These are phyloP conservation scores for Synanthedon vespiformis DNA, from an alignment of 2,888 invertebrate species.

Conservation along the genomic window DNA sequence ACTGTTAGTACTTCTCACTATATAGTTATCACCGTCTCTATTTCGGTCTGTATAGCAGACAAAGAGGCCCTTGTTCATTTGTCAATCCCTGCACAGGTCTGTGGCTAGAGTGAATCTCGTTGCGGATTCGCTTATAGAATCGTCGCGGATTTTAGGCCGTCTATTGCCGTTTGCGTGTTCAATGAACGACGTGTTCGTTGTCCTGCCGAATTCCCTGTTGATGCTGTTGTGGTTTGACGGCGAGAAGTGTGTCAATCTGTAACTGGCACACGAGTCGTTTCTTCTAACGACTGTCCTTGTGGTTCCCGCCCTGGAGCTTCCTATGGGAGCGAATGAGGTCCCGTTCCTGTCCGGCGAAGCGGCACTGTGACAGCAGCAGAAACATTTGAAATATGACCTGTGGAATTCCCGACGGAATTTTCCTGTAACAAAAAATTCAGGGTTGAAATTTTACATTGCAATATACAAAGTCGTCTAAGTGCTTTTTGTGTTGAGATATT, in stretches of 20 bases:
- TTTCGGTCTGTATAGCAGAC: constrained; percentile 30
- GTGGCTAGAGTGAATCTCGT: constrained; percentile 53
- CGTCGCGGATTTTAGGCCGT: constrained; percentile 43
- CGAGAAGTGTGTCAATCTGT: constrained; percentile 54
- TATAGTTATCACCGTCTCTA: constrained; percentile 35
- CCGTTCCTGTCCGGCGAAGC: constrained; percentile 46
- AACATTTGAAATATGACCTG: constrained; percentile 75
- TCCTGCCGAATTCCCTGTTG: constrained; percentile 48
- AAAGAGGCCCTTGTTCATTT: constrained; percentile 29
- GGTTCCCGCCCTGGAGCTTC: constrained; percentile 54
- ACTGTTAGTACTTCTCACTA: constrained; percentile 52
- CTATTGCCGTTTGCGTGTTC: constrained; percentile 56
- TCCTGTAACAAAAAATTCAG: constrained; percentile 67
- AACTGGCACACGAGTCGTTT: constrained; percentile 62
- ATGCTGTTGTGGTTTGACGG: constrained; percentile 59
- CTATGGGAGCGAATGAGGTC: constrained; percentile 54
- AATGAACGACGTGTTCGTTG: constrained; percentile 60
- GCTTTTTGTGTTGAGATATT: neutral
- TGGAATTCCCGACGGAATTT: constrained; percentile 81
- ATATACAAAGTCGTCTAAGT: constrained; percentile 2
- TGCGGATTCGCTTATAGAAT: constrained; percentile 53
- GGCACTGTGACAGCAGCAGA: constrained; percentile 49
- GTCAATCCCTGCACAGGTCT: constrained; percentile 57
- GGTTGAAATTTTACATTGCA: constrained; percentile 1
- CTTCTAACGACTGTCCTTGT: constrained; percentile 53